Percentiles rank a stretch among this genome's conserved stretches.
Evolutionary conservation across 2,797 vertebrate species (phyloP).

Genomic region (Myotis findleyi): DNA sequence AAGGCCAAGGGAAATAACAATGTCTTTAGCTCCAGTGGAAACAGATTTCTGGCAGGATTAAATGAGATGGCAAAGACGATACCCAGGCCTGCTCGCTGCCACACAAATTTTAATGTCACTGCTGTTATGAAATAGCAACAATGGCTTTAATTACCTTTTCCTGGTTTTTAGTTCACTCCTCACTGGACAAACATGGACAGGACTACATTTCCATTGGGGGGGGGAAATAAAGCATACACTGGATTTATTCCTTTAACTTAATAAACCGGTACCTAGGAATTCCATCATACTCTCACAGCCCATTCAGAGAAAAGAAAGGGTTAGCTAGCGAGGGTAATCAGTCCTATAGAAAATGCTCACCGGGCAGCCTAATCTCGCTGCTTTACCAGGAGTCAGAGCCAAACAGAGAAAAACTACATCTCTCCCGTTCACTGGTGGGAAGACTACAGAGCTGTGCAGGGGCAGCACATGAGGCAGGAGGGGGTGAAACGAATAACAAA

Average conservation of each 20-base stretch:
- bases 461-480: neutral
- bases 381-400: neutral
- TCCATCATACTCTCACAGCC: neutral
- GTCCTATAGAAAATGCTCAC: neutral
- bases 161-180: neutral
- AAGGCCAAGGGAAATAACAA: neutral
- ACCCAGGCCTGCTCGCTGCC: neutral
- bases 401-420: neutral
- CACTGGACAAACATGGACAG: neutral
- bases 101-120: neutral
- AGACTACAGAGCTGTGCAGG: neutral
- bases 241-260: slow-evolving; percentile 37
- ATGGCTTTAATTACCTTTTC: slow-evolving; percentile 1
- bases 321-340: neutral
- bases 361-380: neutral
- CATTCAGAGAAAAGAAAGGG: neutral
- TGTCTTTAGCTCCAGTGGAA: neutral
- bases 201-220: neutral
- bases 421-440: neutral
- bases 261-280: neutral
- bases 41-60: slow-evolving; percentile 21
- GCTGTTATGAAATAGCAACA: neutral
- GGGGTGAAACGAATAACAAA: neutral
- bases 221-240: neutral
- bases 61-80: slow-evolving; percentile 3